Evolutionary conservation across 2,888 invertebrate genomes (phyloP).

Genomic region (Phortica okadai): DNA sequence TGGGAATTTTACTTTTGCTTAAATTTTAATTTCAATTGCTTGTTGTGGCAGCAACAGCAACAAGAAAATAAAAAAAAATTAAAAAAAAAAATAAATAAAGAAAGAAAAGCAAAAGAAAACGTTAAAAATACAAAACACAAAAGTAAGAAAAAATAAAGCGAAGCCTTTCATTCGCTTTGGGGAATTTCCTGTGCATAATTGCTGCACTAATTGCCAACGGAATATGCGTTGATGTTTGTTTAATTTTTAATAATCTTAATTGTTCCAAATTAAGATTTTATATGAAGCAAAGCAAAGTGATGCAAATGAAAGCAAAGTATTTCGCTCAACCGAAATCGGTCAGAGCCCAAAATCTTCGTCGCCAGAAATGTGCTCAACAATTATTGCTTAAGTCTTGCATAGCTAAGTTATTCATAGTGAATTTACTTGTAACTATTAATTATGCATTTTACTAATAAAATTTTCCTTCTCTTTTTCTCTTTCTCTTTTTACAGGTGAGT

Average conservation of each 20-base stretch:
- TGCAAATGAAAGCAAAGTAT: background rate
- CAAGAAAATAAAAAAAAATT: background rate
- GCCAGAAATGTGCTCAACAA: background rate
- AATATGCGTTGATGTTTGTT: slow-evolving; percentile 36
- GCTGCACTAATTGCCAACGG: slow-evolving; percentile 35
- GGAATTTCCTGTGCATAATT: slow-evolving; percentile 37
- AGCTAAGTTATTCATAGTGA: background rate
- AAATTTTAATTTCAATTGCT: slow-evolving; percentile 44
- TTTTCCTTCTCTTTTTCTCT: background rate
- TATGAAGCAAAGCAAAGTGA: slow-evolving; percentile 7
- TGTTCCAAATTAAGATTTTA: slow-evolving; percentile 40
- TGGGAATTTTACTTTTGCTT: slow-evolving; percentile 39
- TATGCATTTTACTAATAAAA: background rate
- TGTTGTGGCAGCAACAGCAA: background rate
- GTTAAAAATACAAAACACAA: background rate
- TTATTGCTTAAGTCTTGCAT: background rate
- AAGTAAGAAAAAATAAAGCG: background rate
- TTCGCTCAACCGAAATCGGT: background rate
- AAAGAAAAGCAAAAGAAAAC: background rate
- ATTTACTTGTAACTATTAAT: background rate
- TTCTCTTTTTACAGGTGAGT: background rate
- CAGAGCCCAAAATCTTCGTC: background rate
- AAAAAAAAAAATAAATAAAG: background rate
- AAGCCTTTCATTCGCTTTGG: slow-evolving; percentile 7
- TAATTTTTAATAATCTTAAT: slow-evolving; percentile 47